phyloP scores from a whole-genome alignment of 2,888 invertebrate species.

The Anagyrus pseudococci region DNA sequence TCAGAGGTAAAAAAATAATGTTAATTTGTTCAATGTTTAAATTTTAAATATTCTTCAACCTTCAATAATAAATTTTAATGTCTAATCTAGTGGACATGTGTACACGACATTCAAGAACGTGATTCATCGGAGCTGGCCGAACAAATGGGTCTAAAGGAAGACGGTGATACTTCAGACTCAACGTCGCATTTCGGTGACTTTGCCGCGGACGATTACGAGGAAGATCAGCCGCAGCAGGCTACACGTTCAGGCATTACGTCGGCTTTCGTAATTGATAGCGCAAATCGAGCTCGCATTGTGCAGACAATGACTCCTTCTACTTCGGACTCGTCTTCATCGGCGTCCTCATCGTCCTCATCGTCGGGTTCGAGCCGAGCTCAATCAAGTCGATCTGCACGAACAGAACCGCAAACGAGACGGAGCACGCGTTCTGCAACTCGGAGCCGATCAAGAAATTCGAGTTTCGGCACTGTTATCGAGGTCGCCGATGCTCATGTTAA shows the following conservation, averaged over 20 bases:
- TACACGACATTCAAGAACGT: slow-evolving; percentile 87
- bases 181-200: slow-evolving; percentile 45
- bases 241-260: slow-evolving; percentile 53
- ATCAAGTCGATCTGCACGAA: slow-evolving; percentile 46
- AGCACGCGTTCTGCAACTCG: slow-evolving; percentile 26
- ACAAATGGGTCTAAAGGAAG: slow-evolving; percentile 39
- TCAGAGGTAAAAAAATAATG: slow-evolving; percentile 72
- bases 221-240: slow-evolving; percentile 47
- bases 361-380: slow-evolving; percentile 45
- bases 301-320: slow-evolving; percentile 44
- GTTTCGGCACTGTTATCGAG: slow-evolving; percentile 46
- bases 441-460: slow-evolving; percentile 31
- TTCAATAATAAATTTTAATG: not conserved
- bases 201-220: slow-evolving; percentile 46
- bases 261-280: slow-evolving; percentile 52
- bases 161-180: not conserved
- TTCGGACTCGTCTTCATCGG: slow-evolving; percentile 40
- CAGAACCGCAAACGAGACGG: slow-evolving; percentile 42
- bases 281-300: slow-evolving; percentile 46
- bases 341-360: slow-evolving; percentile 31
- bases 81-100: slow-evolving; percentile 83
- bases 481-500: slow-evolving; percentile 40
- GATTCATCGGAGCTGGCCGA: slow-evolving; percentile 59
- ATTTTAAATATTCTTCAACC: slow-evolving; percentile 1
- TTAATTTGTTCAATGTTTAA: not conserved